Evolutionary conservation across 2,888 invertebrate genomes (phyloP).

Genomic region (Pandemis corylana): DNA sequence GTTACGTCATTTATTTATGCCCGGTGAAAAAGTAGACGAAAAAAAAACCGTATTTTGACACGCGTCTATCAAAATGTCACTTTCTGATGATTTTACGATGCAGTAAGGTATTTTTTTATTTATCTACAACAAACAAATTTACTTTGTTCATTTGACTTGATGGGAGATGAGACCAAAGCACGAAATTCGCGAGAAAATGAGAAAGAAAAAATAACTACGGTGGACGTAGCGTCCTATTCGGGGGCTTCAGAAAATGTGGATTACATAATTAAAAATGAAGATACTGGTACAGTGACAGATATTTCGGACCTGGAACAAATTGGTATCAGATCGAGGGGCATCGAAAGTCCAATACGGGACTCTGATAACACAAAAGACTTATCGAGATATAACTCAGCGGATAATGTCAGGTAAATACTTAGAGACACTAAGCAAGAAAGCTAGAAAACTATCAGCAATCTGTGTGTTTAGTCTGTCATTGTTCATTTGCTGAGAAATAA

Average conservation of each 20-base stretch:
- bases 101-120: not conserved
- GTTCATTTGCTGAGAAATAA: not conserved
- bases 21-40: not conserved
- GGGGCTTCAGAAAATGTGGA: not conserved
- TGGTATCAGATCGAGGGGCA: not conserved
- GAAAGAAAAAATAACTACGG: not conserved
- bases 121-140: not conserved
- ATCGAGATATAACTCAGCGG: conserved; percentile 61
- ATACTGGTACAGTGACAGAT: not conserved
- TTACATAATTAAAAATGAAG: not conserved
- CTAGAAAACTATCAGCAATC: not conserved
- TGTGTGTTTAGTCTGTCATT: not conserved
- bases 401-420: conserved; percentile 61
- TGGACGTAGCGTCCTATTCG: not conserved
- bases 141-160: not conserved
- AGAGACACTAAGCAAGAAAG: too few relatives aligned
- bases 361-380: conserved; percentile 53
- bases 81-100: not conserved
- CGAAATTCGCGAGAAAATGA: not conserved
- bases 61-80: not conserved
- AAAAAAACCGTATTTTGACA: not conserved
- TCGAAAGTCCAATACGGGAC: not conserved
- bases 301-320: not conserved
- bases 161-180: not conserved
- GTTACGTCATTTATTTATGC: not conserved